A percentile compares a stretch with the other conserved stretches of the same genome.
Conservation (phyloP, 2,797 vertebrate genomes). For the Scolopax bukidnonensis region DNA sequence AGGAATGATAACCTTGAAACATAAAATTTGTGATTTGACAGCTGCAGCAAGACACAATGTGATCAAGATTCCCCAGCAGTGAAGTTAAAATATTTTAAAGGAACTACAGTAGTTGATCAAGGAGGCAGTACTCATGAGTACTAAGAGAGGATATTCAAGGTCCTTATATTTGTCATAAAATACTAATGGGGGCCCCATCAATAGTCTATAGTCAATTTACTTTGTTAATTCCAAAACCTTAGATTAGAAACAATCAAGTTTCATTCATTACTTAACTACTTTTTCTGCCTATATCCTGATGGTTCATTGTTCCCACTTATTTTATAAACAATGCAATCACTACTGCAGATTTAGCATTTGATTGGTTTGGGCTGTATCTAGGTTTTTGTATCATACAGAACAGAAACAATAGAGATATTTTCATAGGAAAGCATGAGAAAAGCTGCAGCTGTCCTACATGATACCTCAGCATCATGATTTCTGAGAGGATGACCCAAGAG, state of each 20-base stretch:
- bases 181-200: slow-evolving; percentile 24
- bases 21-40: slow-evolving; percentile 17
- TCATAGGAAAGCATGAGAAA: not conserved
- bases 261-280: not conserved
- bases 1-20: slow-evolving; percentile 51
- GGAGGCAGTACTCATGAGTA: slow-evolving; percentile 21
- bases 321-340: not conserved
- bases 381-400: not conserved
- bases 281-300: not conserved
- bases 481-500: not conserved
- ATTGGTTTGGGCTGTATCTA: not conserved
- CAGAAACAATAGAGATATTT: not conserved
- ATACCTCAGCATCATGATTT: not conserved
- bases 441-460: not conserved
- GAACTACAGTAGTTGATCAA: slow-evolving; percentile 58
- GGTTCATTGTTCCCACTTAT: not conserved
- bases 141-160: not conserved
- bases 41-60: not conserved
- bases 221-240: slow-evolving; percentile 51
- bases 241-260: slow-evolving; percentile 25
- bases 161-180: slow-evolving; percentile 43
- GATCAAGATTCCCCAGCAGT: slow-evolving; percentile 43
- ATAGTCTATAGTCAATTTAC: slow-evolving; percentile 42
- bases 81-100: slow-evolving; percentile 68
- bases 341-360: not conserved